A percentile compares a stretch with the other conserved stretches of the same genome.
These are phyloP conservation scores for Cephonodes hylas DNA, from an alignment of 2,888 invertebrate species.

Conservation along the genomic window DNA sequence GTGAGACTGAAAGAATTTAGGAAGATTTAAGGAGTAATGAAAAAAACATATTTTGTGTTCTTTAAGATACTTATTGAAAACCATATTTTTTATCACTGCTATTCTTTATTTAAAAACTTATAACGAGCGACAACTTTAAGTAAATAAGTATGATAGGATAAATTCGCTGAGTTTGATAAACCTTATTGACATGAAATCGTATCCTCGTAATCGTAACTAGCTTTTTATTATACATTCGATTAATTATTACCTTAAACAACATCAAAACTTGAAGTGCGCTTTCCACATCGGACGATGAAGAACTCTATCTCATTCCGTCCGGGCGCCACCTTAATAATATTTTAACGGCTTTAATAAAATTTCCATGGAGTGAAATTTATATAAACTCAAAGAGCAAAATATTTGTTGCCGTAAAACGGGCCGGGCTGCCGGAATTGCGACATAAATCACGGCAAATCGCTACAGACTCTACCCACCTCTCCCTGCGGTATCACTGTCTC, in stretches of 20 bases:
- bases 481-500: constrained; percentile 15
- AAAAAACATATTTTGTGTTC: neutral
- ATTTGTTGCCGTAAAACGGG: constrained; percentile 7
- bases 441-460: constrained; percentile 17
- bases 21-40: too few species aligned
- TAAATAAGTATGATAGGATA: too few species aligned
- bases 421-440: constrained; percentile 12
- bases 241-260: neutral
- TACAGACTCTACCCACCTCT: constrained; percentile 12
- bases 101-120: too few species aligned
- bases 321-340: neutral
- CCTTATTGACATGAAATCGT: too few species aligned
- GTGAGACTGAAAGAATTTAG: neutral
- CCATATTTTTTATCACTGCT: too few species aligned
- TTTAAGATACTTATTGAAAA: too few species aligned
- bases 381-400: constrained; percentile 6
- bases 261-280: neutral
- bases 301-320: neutral
- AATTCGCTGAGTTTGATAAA: too few species aligned
- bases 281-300: neutral
- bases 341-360: neutral
- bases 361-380: constrained; percentile 14
- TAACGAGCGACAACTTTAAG: too few species aligned
- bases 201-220: too few species aligned
- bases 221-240: neutral